Base-by-base conservation (phyloP, 2,888 invertebrate species). In the Tortrix viridana region DNA sequence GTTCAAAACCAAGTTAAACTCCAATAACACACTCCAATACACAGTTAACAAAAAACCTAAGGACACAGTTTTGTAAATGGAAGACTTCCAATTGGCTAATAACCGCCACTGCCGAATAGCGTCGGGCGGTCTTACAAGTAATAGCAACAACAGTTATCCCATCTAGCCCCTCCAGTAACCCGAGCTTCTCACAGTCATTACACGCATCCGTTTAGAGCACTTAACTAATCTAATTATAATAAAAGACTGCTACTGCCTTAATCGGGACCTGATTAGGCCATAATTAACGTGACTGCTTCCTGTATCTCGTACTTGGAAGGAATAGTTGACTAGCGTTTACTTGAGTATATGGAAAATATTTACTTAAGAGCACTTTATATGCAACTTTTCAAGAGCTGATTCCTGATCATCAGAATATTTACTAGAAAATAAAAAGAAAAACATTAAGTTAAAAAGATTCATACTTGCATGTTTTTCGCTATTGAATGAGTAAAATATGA, bases 181-280 rank as follows among this genome's bases (percentile, higher is more conserved):
- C 16, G 53, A 48, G 52, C 47, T 32, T 48, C 54, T 41, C 50
- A 19, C 38, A 47, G 26, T 41, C 58, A 63, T 58, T 58, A 52
- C 43, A 38, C 18, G 58, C 63, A 43, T 63, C 63, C 63, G 63
- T 53, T 53, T 52, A 43, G 53, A 63, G 50, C 53, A 26, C 62
- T 57, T 37, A 37, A 57, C 44, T 53, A 53, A 58, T 63, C 52
- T 53, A 63, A 63, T 63, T 63, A 63, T 63, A 52, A 58, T 62
- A 62, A 62, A 62, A 62, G 56, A 57, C 37, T 57, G 32, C 41
- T 37, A 20, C 56, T 19, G 50, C 49, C 49, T 63, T 63, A 58
- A 63, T 53, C 46, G 58, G 57, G 47, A 47, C 38, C 52, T 58
- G 58, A 53, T 63, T 58, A 44, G 23, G 16, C 38, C 48, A 53